phyloP scores from a whole-genome alignment of 2,888 invertebrate species.

The Melolontha melolontha region DNA sequence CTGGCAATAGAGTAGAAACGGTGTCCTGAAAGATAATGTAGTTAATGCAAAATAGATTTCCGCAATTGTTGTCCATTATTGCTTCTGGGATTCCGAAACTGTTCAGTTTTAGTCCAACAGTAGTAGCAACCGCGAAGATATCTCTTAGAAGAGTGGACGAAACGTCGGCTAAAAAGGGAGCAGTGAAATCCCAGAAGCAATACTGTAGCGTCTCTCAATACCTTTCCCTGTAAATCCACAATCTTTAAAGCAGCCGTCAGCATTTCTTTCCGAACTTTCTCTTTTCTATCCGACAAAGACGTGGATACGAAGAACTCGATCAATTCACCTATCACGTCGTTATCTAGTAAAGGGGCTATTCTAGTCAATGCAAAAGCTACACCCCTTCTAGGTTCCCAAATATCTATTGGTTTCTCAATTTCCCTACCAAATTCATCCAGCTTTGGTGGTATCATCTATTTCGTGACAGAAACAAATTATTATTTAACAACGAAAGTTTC shows the following conservation, averaged over 20 bases:
- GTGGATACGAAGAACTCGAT: constrained; percentile 88
- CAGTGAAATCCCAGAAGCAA: no score
- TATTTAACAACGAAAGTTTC: no score
- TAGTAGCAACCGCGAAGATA: constrained; percentile 34
- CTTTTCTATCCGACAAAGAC: constrained; percentile 88
- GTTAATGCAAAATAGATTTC: not conserved
- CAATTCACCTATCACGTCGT: constrained; percentile 76
- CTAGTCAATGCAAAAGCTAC: constrained; percentile 85
- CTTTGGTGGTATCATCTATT: constrained; percentile 82
- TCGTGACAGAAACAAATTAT: constrained; percentile 39
- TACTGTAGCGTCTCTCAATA: constrained; percentile 54
- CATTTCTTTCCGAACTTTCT: constrained; percentile 89
- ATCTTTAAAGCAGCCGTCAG: constrained; percentile 91
- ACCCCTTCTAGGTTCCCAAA: constrained; percentile 91
- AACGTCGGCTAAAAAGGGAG: no score
- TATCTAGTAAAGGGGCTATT: constrained; percentile 79
- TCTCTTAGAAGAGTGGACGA: no score
- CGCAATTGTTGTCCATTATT: no score
- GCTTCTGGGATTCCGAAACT: no score
- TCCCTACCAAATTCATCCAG: constrained; percentile 94
- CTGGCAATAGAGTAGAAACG: constrained; percentile 82
- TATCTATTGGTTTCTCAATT: constrained; percentile 86
- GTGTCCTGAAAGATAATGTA: constrained; percentile 67
- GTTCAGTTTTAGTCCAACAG: not conserved
- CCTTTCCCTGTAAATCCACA: constrained; percentile 94